Base-by-base conservation (phyloP, 1,140 invertebrate genomes). In the Metaphire vulgaris region DNA sequence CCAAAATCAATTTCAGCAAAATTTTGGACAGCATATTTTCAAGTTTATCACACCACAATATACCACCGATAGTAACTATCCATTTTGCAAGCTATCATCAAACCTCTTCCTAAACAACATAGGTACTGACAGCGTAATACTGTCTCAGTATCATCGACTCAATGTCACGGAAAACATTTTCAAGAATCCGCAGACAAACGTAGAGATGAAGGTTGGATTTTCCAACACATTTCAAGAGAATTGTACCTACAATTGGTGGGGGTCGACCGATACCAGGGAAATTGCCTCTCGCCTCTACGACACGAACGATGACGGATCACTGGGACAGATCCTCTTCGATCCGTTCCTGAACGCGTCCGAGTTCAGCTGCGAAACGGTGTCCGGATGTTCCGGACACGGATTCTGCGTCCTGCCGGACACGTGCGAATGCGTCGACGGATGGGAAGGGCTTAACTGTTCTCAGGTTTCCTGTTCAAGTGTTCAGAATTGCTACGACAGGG, bases 371-470 rank as follows among this genome's bases (percentile, higher is more conserved):
- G 34, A 56, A n/a, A 34, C n/a, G 33, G 31, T 73, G 33, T 31
- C 33, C 6, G 31, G 31, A 16, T 76, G 76, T n/a, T 72, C 69
- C 32, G 76, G 76, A 16, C 33, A 76, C 31, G 76, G 76, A 15
- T 12, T 65, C 2, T 76, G 76, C 69, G 56, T 73, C 0, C 34
- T 33, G 1, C 76, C 76, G 0, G 64, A 73, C 15, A 12, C 73
- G 15, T 76, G 76, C 67, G 33, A 72, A 34, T 76, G 76, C 41
- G 33, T 34, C 33, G 1, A 31, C 33, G 76, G 76, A 26, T 76
- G 76, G 76, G 31, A 72, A 12, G 76, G 76, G 6, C 15, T n/a
- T 33, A 33, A 32, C 26, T 76, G 76, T 34, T 33, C 67, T 28
- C 33, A 72, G 30, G 65, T 34, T 64, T 66, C 69, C n/a, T 76